Base-by-base conservation (phyloP, 2,888 invertebrate species). In the Celastrina argiolus region DNA sequence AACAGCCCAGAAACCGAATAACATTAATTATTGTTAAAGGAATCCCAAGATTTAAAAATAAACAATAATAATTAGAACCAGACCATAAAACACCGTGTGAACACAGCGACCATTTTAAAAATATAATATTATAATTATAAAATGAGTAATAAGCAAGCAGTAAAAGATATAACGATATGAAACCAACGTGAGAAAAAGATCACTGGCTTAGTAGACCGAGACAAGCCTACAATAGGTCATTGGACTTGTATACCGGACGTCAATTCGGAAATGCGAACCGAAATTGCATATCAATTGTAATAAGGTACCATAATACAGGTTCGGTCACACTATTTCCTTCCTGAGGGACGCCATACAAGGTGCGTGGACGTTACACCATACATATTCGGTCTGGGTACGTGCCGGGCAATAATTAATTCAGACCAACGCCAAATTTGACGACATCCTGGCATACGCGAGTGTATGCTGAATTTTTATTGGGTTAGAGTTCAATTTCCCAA, bases 361-460 rank as follows among this genome's bases (percentile, higher is more conserved):
- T 56, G 68, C 68, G 66, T 81, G 69, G 77, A 74, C 79, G 79
- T 78, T 84, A 81, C 74, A 79, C 77, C 73, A 73, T 71, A 68
- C 76, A 73, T 88, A 88, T 90, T 88, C 86, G 90, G 90, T 81
- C 68, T 26, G 76, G 74, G 74, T 84, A 90, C 90, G 90, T 90
- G 89, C 88, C 90, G 84, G 81, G 81, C 76, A 67, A 67, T 84
- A 89, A 90, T 88, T 89, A 88, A 89, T 88, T 85, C 87, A 78
- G 77, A 78, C 77, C 80, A 81, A 76, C 80, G 82, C 88, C 85
- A 87, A 88, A 87, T 84, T 83, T 73, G 85, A 77, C 78, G 71
- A 75, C 78, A 77, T 79, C 78, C 80, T 75, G 74, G 67, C 75
- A 69, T 70, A 79, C 68, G 76, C 79, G 73, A 87, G 79, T 78